Evolutionary conservation across 2,888 invertebrate genomes (phyloP).

Genomic region (Drosophila borealis): DNA sequence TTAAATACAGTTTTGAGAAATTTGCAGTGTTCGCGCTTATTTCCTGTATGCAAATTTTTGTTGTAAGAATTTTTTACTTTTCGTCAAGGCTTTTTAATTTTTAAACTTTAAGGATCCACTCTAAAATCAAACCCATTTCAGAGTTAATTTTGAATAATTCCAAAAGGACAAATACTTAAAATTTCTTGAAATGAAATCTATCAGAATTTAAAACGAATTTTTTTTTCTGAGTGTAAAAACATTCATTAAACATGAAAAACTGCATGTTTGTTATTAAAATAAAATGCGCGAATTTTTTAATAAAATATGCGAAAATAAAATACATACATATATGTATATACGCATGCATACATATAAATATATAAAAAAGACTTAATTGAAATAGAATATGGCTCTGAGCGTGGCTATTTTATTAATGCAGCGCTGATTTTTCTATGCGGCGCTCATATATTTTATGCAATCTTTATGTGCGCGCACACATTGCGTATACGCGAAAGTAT

Average conservation of each 20-base stretch:
- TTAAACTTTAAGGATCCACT: no score
- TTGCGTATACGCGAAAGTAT: constrained; percentile 19
- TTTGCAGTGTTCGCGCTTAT: no score
- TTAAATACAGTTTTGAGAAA: no score
- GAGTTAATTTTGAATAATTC: no score
- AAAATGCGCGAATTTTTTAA: constrained; percentile 7
- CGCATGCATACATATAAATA: constrained; percentile 11
- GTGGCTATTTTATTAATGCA: constrained; percentile 35
- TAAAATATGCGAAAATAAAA: constrained; percentile 41
- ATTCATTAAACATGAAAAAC: constrained; percentile 27
- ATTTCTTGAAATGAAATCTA: no score
- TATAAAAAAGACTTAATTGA: constrained; percentile 41
- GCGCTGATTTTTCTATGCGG: constrained; percentile 52
- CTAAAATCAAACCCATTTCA: no score
- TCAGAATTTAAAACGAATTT: background rate
- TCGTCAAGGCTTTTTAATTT: no score
- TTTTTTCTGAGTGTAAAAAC: background rate
- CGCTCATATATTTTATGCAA: constrained; percentile 39
- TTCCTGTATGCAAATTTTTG: no score
- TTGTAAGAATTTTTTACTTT: no score
- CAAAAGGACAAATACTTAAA: no score
- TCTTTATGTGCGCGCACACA: constrained; percentile 18
- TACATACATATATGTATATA: constrained; percentile 4
- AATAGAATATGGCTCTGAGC: constrained; percentile 42
- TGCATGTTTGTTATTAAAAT: constrained; percentile 19